phyloP scores from a whole-genome alignment of 2,888 invertebrate species.

The Aradus depressus region DNA sequence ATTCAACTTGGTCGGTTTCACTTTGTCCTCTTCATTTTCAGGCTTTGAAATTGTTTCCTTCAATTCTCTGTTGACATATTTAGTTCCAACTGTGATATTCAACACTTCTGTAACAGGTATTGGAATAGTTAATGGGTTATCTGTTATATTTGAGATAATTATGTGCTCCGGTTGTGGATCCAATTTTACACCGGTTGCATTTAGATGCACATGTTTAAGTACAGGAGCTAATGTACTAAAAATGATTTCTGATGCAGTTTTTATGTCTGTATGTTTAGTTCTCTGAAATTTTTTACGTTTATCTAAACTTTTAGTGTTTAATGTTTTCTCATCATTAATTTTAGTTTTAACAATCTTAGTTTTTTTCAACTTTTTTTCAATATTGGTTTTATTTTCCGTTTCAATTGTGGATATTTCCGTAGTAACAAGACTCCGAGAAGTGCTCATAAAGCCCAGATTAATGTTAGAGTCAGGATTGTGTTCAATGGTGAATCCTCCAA shows the following conservation, averaged over 20 bases:
- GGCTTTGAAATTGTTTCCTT: background rate
- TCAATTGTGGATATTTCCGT: conserved; percentile 9
- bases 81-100: too few relatives aligned
- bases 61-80: conserved; percentile 5
- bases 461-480: conserved; percentile 6
- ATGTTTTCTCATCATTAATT: too few relatives aligned
- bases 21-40: background rate
- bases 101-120: too few relatives aligned
- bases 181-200: too few relatives aligned
- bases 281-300: too few relatives aligned
- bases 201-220: conserved; percentile 6
- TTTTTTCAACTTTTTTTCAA: too few relatives aligned
- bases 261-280: too few relatives aligned
- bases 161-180: too few relatives aligned
- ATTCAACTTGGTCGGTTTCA: background rate
- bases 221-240: conserved; percentile 8
- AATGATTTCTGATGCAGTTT: background rate
- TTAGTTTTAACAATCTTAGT: too few relatives aligned
- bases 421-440: conserved; percentile 3
- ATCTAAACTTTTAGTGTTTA: too few relatives aligned
- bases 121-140: background rate
- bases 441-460: conserved; percentile 5
- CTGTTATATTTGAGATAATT: conserved; percentile 10
- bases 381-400: too few relatives aligned
- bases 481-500: conserved; percentile 8